Conservation (phyloP, 2,888 invertebrate species). For the Cabera pusaria region DNA sequence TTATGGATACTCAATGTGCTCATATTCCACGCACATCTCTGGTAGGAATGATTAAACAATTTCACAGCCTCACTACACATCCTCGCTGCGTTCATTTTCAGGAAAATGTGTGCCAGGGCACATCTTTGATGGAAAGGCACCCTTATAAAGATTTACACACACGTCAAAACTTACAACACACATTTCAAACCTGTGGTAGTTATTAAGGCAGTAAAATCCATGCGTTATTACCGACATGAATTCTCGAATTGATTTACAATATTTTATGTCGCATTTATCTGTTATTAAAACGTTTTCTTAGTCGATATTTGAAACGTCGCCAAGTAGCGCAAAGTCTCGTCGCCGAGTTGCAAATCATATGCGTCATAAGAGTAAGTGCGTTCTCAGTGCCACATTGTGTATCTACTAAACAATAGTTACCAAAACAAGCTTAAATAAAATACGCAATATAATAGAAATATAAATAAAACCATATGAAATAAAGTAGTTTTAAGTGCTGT, state of each 20-base stretch:
- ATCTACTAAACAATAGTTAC: conserved; percentile 43
- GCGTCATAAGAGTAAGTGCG: conserved; percentile 48
- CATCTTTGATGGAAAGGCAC: too few species aligned
- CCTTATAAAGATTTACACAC: background rate
- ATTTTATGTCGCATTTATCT: conserved; percentile 40
- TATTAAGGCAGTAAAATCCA: conserved; percentile 22
- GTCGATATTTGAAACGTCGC: conserved; percentile 60
- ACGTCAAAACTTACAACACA: background rate
- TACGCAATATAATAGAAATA: too few species aligned
- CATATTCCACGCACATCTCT: too few species aligned
- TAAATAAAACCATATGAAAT: too few species aligned
- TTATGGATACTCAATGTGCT: too few species aligned
- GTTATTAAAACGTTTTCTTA: conserved; percentile 46
- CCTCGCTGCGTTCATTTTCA: too few species aligned
- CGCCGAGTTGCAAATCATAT: conserved; percentile 49
- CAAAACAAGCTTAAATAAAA: background rate
- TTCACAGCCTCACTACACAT: too few species aligned
- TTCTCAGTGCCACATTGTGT: conserved; percentile 50
- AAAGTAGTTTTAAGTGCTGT: too few species aligned
- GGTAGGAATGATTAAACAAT: too few species aligned
- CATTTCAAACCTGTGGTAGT: background rate
- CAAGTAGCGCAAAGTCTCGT: conserved; percentile 56
- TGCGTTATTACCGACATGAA: conserved; percentile 24
- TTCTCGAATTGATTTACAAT: conserved; percentile 38
- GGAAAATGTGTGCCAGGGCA: too few species aligned